Evolutionary conservation across 2,888 invertebrate species (phyloP), one percentile per base, ranked within the genome.

Genomic region (Euproctis similis): DNA sequence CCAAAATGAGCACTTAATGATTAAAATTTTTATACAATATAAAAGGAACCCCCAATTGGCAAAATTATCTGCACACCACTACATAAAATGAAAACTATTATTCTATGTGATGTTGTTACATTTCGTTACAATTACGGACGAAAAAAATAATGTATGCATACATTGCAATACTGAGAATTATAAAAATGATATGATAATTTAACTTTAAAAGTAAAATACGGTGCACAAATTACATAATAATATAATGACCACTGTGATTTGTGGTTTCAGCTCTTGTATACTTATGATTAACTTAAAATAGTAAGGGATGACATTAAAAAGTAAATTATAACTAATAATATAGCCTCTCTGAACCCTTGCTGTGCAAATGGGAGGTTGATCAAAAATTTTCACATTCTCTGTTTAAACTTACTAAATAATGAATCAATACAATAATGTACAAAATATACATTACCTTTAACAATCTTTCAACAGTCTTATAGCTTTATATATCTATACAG

Each of bases 391-490:
- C 14, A 4, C 6, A 14, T 14, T 14, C 14, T 14, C 4, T 14
- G 14, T 14, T 55, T 63, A 47, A 72, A 69, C 68, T 74, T 73
- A 71, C 63, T 55, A 63, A 69, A 66, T 66, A 70, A 66, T 68
- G 52, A 66, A 64, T 67, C 59, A 67, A 70, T 75, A 74, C 62
- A 70, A 66, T 68, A 78, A 80, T 77, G 74, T 80, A 82, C 78
- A 81, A 76, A 71, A 80, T 77, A 77, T 80, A 77, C 78, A 81
- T 75, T 72, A 73, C 38, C 48, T 66, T 57, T 70, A 80, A 78
- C 75, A 80, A 78, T 76, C 66, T 74, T 76, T 77, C 71, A 84
- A 84, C 82, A 84, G 82, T 84, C 82, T 81, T 78, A 80, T 78
- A 81, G 61, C 68, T 73, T 78, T 76, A 74, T 65, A 66, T 68